phyloP scores from a whole-genome alignment of 2,888 invertebrate genomes.

The Drosophila borealis region DNA sequence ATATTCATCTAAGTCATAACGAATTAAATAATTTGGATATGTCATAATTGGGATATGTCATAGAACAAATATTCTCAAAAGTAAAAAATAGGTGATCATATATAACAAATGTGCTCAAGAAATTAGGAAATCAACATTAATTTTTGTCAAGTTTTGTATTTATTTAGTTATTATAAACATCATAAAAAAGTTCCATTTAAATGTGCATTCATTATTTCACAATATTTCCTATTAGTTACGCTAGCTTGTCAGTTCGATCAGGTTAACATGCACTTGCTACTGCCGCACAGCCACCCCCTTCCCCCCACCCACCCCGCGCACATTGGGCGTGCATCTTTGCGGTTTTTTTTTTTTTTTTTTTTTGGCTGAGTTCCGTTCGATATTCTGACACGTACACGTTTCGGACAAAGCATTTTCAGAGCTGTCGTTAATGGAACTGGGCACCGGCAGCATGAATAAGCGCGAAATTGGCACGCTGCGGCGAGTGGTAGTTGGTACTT shows the following conservation, averaged over 20 bases:
- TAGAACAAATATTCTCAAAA: no score
- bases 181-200: neutral
- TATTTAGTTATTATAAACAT: no score
- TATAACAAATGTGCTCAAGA: no score
- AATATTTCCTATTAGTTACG: constrained; percentile 1
- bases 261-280: constrained; percentile 31
- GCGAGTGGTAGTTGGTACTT: constrained; percentile 31
- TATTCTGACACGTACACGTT: constrained; percentile 47
- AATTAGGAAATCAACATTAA: no score
- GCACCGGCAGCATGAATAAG: constrained; percentile 56
- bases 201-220: neutral
- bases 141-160: no score
- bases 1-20: no score
- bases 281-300: no score
- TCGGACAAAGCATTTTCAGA: constrained; percentile 24
- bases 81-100: no score
- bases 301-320: neutral
- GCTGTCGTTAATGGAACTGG: constrained; percentile 27
- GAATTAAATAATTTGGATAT: no score
- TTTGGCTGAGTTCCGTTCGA: constrained; percentile 18
- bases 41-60: no score
- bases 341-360: constrained; percentile 13
- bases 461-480: constrained; percentile 64
- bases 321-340: constrained; percentile 37
- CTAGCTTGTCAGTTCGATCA: constrained; percentile 20